These are phyloP conservation scores for Spongilla lacustris DNA, from an alignment of 37 sponge, comb jelly and placozoan genomes.

Conservation along the genomic window DNA sequence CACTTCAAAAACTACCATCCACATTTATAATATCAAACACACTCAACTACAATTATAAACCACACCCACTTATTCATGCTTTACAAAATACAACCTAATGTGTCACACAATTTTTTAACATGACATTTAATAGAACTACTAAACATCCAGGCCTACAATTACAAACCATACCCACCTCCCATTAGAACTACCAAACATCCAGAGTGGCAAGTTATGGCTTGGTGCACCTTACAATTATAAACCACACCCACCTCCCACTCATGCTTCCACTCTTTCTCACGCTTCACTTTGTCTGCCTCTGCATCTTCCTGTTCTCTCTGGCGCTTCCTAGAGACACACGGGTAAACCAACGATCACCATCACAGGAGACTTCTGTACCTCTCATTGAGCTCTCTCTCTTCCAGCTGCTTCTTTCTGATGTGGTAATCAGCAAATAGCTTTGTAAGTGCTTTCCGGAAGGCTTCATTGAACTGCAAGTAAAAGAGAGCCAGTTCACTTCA, in stretches of 20 bases:
- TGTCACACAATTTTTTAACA: too few species aligned
- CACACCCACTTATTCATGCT: too few species aligned
- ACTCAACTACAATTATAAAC: too few species aligned
- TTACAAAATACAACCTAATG: too few species aligned
- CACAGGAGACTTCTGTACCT: slow-evolving; percentile 49
- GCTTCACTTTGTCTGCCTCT: slow-evolving; percentile 61
- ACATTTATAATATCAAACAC: too few species aligned
- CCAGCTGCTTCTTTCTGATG: slow-evolving; percentile 80
- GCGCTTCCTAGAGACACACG: slow-evolving; percentile 19
- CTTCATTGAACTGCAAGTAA: slow-evolving; percentile 56
- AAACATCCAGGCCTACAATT: too few species aligned
- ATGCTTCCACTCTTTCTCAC: slow-evolving; percentile 81
- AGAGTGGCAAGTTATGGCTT: too few species aligned
- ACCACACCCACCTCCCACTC: slow-evolving; percentile 85
- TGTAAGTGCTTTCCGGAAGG: slow-evolving; percentile 55
- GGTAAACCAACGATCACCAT: background rate
- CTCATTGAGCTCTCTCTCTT: slow-evolving; percentile 78
- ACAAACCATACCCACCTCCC: too few species aligned
- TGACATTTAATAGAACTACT: too few species aligned
- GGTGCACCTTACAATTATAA: too few species aligned
- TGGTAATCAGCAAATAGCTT: slow-evolving; percentile 95
- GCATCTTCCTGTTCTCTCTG: slow-evolving; percentile 47
- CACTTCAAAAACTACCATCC: too few species aligned
- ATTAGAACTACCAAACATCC: too few species aligned
- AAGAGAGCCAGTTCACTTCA: background rate